phyloP scores from a whole-genome alignment of 2,888 invertebrate genomes.

The Pasiphila rectangulata region DNA sequence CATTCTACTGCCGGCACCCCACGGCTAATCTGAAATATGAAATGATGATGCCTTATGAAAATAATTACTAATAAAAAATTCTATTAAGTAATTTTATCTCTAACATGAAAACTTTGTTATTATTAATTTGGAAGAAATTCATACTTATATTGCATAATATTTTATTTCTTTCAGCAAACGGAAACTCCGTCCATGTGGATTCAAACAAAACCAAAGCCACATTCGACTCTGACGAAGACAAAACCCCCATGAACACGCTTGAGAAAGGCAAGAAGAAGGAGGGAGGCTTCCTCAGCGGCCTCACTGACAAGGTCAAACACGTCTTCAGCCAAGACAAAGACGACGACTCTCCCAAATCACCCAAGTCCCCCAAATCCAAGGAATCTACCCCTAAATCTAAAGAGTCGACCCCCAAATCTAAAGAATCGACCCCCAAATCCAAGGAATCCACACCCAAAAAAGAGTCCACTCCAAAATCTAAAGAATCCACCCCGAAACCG shows the following conservation, averaged over 20 bases:
- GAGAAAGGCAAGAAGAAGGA: constrained; percentile 75
- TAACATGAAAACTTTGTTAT: too few species aligned
- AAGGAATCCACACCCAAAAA: constrained; percentile 59
- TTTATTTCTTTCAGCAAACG: constrained; percentile 60
- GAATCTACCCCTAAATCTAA: constrained; percentile 60
- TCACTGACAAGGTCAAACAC: constrained; percentile 66
- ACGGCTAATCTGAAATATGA: too few species aligned
- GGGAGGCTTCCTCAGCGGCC: constrained; percentile 66
- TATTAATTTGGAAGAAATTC: too few species aligned
- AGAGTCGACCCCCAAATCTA: constrained; percentile 47
- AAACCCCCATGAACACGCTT: constrained; percentile 78
- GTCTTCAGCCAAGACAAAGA: constrained; percentile 71
- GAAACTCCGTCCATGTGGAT: constrained; percentile 68
- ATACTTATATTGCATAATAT: too few species aligned
- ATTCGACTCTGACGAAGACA: constrained; percentile 79
- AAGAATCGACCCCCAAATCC: constrained; percentile 63
- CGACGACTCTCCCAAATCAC: constrained; percentile 39
- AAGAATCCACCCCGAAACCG: constrained; percentile 58
- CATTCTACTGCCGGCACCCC: too few species aligned
- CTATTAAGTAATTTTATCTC: too few species aligned
- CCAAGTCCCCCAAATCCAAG: constrained; percentile 39
- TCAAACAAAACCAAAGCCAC: constrained; percentile 79
- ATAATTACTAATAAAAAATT: too few species aligned
- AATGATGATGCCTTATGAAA: too few species aligned
- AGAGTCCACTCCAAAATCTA: constrained; percentile 35